Evolutionary conservation across 2,113 vertebrate species (phyloP).

Genomic region (Oncorhynchus tshawytscha): DNA sequence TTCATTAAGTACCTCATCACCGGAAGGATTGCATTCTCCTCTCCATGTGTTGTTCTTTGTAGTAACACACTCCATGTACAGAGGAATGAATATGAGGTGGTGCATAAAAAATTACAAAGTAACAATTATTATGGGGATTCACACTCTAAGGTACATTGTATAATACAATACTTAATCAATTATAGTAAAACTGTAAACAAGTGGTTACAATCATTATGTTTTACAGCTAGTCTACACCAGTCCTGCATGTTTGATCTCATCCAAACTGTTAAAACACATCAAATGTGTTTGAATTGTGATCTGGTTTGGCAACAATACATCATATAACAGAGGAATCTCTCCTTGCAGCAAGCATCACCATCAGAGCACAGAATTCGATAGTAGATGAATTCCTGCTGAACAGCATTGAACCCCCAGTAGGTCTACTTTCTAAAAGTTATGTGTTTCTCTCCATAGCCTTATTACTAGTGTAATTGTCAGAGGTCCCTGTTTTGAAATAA

Average conservation of each 20-base stretch:
- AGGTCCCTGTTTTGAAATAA: constrained; percentile 22
- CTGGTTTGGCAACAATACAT: constrained; percentile 8
- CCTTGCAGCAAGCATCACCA: constrained; percentile 8
- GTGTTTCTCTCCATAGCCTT: constrained; percentile 40
- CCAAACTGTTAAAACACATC: neutral
- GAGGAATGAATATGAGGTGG: neutral
- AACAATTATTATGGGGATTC: too few species aligned
- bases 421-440: constrained; percentile 19
- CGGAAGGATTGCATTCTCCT: neutral
- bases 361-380: constrained; percentile 23
- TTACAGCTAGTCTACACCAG: neutral
- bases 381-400: constrained; percentile 27
- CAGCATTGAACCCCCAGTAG: constrained; percentile 33
- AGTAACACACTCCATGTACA: neutral
- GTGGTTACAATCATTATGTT: too few species aligned
- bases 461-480: constrained; percentile 19
- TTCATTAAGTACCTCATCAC: neutral
- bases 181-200: too few species aligned
- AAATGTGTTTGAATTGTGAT: constrained; percentile 11
- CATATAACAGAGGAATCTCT: neutral
- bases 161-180: too few species aligned
- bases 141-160: too few species aligned
- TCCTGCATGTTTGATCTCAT: neutral
- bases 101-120: neutral
- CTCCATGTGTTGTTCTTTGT: neutral